Evolutionary conservation across 2,113 vertebrate species (phyloP).

Genomic region (Archilochus colubris): DNA sequence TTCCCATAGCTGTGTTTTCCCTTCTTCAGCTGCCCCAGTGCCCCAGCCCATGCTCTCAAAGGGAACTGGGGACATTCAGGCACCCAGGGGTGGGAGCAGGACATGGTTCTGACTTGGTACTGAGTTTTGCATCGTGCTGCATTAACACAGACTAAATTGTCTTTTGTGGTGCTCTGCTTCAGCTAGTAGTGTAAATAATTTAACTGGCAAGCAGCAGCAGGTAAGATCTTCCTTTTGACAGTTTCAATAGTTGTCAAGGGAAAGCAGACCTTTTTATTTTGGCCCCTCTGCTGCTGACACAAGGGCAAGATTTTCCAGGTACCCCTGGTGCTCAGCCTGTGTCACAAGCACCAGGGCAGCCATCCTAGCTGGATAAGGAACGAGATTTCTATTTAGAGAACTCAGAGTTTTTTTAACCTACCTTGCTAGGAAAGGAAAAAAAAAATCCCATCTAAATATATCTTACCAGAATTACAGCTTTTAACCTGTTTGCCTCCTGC

Average conservation of each 20-base stretch:
- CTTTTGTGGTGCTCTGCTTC: not conserved
- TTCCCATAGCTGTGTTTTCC: not conserved
- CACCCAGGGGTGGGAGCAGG: not conserved
- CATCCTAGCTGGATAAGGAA: not conserved
- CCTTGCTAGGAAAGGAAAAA: not conserved
- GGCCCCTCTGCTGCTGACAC: not conserved
- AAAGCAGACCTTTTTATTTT: not conserved
- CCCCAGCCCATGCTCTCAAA: fast-evolving
- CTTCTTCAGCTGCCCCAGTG: not conserved
- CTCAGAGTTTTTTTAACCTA: not conserved
- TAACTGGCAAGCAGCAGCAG: not conserved
- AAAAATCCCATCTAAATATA: conserved; percentile 6
- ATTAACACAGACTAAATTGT: not conserved
- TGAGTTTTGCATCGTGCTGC: not conserved
- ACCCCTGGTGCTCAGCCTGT: fast-evolving
- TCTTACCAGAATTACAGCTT: conserved; percentile 21
- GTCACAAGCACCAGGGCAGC: not conserved
- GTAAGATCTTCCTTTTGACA: not conserved
- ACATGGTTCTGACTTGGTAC: fast-evolving
- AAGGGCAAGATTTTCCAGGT: not conserved
- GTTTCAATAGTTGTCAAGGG: not conserved
- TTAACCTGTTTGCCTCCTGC: conserved; percentile 18
- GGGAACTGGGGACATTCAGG: not conserved
- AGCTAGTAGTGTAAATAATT: not conserved
- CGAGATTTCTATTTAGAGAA: not conserved